phyloP scores from a whole-genome alignment of 2,797 vertebrate species.

The Syncerus caffer region DNA sequence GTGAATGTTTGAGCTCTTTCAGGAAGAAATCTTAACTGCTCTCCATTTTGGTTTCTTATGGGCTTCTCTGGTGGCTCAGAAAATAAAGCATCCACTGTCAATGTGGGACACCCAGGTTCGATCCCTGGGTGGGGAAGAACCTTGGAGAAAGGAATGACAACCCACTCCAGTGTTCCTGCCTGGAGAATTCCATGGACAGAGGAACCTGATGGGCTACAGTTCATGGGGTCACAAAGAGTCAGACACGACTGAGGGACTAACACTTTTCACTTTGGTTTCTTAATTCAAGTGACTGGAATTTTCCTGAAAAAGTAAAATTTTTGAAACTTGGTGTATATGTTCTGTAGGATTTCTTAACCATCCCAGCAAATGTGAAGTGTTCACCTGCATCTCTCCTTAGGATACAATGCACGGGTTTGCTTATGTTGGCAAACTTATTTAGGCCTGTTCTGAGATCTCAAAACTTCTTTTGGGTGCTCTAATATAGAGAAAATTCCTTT shows the following conservation, averaged over 20 bases:
- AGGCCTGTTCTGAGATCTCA: neutral
- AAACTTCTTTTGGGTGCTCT: neutral
- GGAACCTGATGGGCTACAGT: neutral
- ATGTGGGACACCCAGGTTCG: neutral
- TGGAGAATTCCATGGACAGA: neutral
- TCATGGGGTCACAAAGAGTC: neutral
- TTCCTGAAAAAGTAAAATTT: neutral
- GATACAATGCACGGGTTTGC: neutral
- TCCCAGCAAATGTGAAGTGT: neutral
- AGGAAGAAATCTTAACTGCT: neutral
- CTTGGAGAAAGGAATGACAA: neutral
- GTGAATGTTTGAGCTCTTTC: neutral
- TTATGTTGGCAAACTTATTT: neutral
- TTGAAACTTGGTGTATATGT: neutral
- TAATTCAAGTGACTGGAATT: constrained; percentile 9
- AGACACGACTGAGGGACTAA: neutral
- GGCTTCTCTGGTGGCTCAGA: neutral
- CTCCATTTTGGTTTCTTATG: neutral
- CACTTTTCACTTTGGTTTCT: neutral
- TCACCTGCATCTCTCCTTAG: neutral
- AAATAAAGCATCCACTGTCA: neutral
- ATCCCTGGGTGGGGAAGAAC: neutral
- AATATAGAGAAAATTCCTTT: neutral
- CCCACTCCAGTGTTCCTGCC: neutral
- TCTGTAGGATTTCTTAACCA: neutral